These are phyloP conservation scores for Gasterosteus aculeatus DNA, from an alignment of 2,113 vertebrate genomes.

Conservation along the genomic window DNA sequence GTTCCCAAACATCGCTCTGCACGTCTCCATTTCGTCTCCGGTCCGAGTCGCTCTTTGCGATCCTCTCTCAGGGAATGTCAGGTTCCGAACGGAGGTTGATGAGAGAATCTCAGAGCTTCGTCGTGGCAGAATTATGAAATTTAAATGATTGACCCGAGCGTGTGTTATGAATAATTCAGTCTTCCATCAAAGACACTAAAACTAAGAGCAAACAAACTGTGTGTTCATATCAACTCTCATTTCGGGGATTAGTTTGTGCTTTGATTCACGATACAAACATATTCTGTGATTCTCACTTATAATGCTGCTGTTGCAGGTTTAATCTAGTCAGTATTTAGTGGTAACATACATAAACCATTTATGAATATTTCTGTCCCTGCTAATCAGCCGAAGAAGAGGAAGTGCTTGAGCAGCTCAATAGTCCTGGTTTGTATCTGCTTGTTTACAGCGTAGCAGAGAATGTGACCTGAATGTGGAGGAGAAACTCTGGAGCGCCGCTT, in stretches of 20 bases:
- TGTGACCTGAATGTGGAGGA: constrained; percentile 55
- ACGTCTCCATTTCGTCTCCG: constrained; percentile 12
- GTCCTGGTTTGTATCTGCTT: constrained; percentile 28
- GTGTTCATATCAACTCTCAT: not conserved
- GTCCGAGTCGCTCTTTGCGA: not conserved
- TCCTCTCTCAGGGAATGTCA: too few species aligned
- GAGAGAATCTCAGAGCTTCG: not conserved
- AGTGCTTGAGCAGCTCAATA: not conserved
- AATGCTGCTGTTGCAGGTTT: not conserved
- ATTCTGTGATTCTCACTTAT: not conserved
- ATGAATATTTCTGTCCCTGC: not conserved
- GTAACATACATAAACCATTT: not conserved
- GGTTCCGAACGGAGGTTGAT: not conserved
- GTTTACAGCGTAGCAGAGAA: constrained; percentile 34
- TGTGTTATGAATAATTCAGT: not conserved
- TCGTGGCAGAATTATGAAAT: not conserved
- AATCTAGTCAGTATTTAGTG: not conserved
- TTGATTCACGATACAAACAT: not conserved
- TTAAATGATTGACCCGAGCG: not conserved
- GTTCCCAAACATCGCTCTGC: constrained; percentile 23
- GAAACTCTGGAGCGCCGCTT: constrained; percentile 48
- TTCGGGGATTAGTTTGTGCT: not conserved
- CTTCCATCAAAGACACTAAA: not conserved
- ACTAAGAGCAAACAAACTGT: not conserved
- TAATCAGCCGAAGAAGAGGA: not conserved